Percentiles rank a stretch among this genome's conserved stretches.
These are phyloP conservation scores for Cossypha dichroa DNA, from an alignment of 2,797 vertebrate genomes.

Conservation along the genomic window DNA sequence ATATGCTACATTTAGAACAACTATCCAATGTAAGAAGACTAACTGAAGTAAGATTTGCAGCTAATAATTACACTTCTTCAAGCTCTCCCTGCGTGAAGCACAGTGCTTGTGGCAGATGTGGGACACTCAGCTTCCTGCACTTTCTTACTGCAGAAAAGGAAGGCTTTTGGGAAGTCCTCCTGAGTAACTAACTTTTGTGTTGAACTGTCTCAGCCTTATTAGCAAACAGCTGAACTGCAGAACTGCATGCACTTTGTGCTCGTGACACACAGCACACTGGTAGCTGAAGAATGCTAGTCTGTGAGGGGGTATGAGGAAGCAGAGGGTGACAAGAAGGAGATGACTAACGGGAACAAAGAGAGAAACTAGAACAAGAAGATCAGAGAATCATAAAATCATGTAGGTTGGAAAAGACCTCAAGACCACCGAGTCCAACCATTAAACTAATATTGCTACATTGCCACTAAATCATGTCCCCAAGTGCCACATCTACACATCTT, in stretches of 20 bases:
- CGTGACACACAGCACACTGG: neutral
- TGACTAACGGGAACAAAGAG: neutral
- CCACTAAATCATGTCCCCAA: neutral
- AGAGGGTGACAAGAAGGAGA: neutral
- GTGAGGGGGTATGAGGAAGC: neutral
- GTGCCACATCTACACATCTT: neutral
- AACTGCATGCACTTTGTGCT: neutral
- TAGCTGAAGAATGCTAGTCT: neutral
- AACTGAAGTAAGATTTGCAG: neutral
- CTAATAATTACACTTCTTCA: neutral
- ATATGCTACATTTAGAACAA: neutral
- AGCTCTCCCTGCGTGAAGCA: neutral
- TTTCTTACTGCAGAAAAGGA: neutral
- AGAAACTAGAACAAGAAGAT: neutral
- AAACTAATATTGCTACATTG: neutral
- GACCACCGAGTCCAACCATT: neutral
- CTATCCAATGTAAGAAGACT: neutral
- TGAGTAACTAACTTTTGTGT: rapidly evolving
- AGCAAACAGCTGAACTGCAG: neutral
- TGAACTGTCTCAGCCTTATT: neutral
- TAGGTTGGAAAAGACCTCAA: neutral
- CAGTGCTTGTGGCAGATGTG: rapidly evolving
- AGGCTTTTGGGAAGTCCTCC: neutral
- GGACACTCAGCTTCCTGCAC: rapidly evolving
- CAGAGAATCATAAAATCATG: neutral